Evolutionary conservation across 2,888 invertebrate genomes (phyloP).

Genomic region (Dryadula phaetusa): DNA sequence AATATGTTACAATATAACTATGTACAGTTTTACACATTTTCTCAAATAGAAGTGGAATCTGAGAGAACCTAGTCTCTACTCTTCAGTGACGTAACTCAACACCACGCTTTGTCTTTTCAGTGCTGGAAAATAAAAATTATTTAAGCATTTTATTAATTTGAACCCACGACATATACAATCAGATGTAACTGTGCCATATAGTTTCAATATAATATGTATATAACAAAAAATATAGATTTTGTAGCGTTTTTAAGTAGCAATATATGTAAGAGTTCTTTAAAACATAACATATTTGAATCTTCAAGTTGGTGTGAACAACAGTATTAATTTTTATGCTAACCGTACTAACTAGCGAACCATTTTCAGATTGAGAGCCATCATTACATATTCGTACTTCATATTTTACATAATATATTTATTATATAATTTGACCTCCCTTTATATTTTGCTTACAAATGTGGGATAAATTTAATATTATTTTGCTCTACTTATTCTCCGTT

Average conservation of each 20-base stretch:
- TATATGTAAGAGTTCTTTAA: not conserved
- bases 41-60: too few relatives aligned
- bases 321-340: slow-evolving; percentile 15
- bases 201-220: not conserved
- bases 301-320: slow-evolving; percentile 9
- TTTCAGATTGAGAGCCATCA: slow-evolving; percentile 7
- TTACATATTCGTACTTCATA: slow-evolving; percentile 7
- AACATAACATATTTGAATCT: slow-evolving; percentile 3
- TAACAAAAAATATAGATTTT: not conserved
- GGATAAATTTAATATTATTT: not conserved
- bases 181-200: too few relatives aligned
- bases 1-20: too few relatives aligned
- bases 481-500: not conserved
- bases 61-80: too few relatives aligned
- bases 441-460: not conserved
- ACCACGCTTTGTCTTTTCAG: too few relatives aligned
- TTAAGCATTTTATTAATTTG: too few relatives aligned
- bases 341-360: slow-evolving; percentile 19
- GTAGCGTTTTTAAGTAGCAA: not conserved
- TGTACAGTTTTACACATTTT: too few relatives aligned
- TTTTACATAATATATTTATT: slow-evolving; percentile 12
- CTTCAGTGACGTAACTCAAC: too few relatives aligned
- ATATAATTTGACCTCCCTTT: slow-evolving; percentile 3
- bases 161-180: too few relatives aligned
- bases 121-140: too few relatives aligned